These are phyloP conservation scores for Sebastes taczanowskii DNA, from an alignment of 2,797 vertebrate species.

Conservation along the genomic window DNA sequence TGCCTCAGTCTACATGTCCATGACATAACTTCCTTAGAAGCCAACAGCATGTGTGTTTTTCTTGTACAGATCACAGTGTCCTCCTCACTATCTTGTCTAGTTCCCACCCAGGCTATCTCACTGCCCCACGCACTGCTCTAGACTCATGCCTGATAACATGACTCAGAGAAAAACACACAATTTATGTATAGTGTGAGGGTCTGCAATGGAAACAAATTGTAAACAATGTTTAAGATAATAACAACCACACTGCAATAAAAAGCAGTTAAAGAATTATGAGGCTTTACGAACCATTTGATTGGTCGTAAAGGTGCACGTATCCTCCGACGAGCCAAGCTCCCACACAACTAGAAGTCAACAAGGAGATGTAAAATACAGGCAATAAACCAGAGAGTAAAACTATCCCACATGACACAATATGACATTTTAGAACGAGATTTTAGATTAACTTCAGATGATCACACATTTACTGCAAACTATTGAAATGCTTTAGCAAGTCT, in stretches of 20 bases:
- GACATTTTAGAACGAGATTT: not conserved
- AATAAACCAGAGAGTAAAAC: slow-evolving; percentile 2
- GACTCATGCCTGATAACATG: slow-evolving; percentile 16
- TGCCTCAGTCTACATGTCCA: not conserved
- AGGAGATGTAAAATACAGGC: slow-evolving; percentile 16
- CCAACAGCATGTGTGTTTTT: slow-evolving; percentile 5
- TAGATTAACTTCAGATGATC: not conserved
- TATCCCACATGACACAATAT: not conserved
- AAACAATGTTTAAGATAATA: not conserved
- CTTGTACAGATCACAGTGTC: not conserved
- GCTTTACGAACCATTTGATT: slow-evolving; percentile 44
- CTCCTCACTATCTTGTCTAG: slow-evolving; percentile 28
- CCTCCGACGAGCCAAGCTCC: not conserved
- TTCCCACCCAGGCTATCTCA: slow-evolving; percentile 61
- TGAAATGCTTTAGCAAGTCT: not conserved
- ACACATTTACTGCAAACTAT: not conserved
- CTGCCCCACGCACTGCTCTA: not conserved
- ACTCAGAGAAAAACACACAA: slow-evolving; percentile 4
- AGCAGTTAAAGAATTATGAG: not conserved
- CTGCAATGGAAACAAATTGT: not conserved
- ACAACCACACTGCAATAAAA: slow-evolving; percentile 8
- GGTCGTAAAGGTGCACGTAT: slow-evolving; percentile 37
- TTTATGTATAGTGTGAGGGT: not conserved
- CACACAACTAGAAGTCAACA: not conserved
- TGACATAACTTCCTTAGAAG: not conserved